phyloP scores from a whole-genome alignment of 2,797 vertebrate species.

The Smutsia temminckii region DNA sequence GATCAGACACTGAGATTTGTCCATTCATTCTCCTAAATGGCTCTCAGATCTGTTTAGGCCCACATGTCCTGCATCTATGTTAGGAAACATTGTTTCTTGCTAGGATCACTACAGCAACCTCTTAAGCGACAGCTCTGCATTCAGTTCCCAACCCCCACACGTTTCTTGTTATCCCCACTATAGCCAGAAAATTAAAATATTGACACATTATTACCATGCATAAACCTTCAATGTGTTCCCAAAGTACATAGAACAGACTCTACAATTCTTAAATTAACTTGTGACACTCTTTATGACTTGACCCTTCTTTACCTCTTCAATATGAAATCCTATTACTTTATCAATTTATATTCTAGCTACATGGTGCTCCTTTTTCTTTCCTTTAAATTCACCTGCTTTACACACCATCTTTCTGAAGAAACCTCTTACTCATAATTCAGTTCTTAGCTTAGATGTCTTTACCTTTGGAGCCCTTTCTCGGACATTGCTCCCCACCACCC shows the following conservation, averaged over 20 bases:
- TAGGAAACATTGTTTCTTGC: background rate
- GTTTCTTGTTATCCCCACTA: background rate
- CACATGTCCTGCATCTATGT: background rate
- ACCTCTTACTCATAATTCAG: background rate
- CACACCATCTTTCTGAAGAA: background rate
- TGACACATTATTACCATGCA: background rate
- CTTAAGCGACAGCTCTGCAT: background rate
- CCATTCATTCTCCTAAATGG: background rate
- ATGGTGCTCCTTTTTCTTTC: background rate
- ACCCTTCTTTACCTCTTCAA: background rate
- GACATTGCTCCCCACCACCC: background rate
- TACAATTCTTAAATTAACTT: background rate
- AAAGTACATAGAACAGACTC: background rate
- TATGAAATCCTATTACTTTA: background rate
- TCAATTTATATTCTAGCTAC: background rate
- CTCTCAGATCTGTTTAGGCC: background rate
- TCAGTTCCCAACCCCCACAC: accelerated
- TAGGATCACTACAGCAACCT: background rate
- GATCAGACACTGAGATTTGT: background rate
- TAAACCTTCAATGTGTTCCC: background rate
- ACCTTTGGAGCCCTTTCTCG: background rate
- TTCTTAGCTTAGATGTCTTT: background rate
- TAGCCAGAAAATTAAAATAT: background rate
- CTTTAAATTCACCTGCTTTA: background rate
- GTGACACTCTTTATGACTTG: background rate